These are phyloP conservation scores for Pleuronectes platessa DNA, from an alignment of 2,113 vertebrate species.

Conservation along the genomic window DNA sequence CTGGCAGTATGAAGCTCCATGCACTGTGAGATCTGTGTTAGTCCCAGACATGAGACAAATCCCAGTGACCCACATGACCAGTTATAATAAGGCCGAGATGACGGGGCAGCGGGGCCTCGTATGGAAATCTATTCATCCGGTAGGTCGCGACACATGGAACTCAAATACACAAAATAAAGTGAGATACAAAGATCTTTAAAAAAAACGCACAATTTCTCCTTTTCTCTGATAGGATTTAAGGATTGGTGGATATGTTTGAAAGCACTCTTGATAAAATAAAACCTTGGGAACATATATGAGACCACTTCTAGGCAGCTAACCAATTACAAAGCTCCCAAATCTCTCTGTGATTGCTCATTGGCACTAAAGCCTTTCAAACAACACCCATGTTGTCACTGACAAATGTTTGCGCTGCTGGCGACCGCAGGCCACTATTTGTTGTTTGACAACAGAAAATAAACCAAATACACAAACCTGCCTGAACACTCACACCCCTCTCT, in stretches of 20 bases:
- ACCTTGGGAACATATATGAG: too few relatives aligned
- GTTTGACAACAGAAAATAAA: background rate
- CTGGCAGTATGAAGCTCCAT: conserved; percentile 10
- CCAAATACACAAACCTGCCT: background rate
- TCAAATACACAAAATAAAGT: conserved; percentile 1
- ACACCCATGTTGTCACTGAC: background rate
- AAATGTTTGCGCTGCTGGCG: too few relatives aligned
- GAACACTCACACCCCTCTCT: too few relatives aligned
- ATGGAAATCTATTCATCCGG: background rate
- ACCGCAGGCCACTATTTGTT: background rate
- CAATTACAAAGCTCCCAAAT: background rate
- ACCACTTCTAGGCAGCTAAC: background rate
- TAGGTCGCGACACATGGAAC: background rate
- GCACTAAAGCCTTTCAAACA: background rate
- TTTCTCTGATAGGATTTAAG: too few relatives aligned
- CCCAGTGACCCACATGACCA: conserved; percentile 20
- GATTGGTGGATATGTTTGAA: background rate
- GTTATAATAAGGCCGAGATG: conserved; percentile 20
- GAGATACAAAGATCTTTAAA: background rate
- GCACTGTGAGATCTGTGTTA: conserved; percentile 27
- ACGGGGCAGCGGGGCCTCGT: background rate
- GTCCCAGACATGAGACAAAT: conserved; percentile 30
- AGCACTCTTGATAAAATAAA: too few relatives aligned
- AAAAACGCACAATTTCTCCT: background rate
- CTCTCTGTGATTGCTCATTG: background rate